Conservation (phyloP, 2,888 invertebrate genomes). For the Acrobasis repandana region DNA sequence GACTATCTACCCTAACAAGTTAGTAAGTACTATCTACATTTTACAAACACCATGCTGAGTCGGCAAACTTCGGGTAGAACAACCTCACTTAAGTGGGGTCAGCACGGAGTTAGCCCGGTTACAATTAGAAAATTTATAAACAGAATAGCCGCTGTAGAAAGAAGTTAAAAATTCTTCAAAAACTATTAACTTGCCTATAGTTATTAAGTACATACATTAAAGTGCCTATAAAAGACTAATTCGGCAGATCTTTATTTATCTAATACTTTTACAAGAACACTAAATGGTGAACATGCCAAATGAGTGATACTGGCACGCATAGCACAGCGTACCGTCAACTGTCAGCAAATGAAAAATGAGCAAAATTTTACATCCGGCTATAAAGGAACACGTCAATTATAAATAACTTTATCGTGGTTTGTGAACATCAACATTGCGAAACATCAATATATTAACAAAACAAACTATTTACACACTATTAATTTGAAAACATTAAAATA, state of each 20-base stretch:
- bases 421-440: constrained; percentile 75
- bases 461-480: constrained; percentile 69
- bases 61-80: constrained; percentile 42
- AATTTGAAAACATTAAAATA: constrained; percentile 62
- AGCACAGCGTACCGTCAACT: constrained; percentile 27
- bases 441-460: constrained; percentile 77
- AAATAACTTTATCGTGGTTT: constrained; percentile 54
- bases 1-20: constrained; percentile 64
- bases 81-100: constrained; percentile 47
- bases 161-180: constrained; percentile 65
- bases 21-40: constrained; percentile 63
- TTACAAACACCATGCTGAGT: constrained; percentile 57
- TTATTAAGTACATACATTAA: constrained; percentile 46
- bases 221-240: constrained; percentile 73
- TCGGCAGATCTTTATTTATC: constrained; percentile 70
- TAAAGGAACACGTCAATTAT: constrained; percentile 34
- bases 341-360: constrained; percentile 37
- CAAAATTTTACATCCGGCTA: constrained; percentile 33
- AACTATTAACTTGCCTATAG: constrained; percentile 59
- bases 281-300: constrained; percentile 64
- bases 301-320: constrained; percentile 29
- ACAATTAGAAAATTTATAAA: constrained; percentile 52
- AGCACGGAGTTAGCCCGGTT: constrained; percentile 47
- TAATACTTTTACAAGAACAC: constrained; percentile 70
- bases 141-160: constrained; percentile 54